phyloP scores from a whole-genome alignment of 2,888 invertebrate species.

The Drosophila neotestacea region DNA sequence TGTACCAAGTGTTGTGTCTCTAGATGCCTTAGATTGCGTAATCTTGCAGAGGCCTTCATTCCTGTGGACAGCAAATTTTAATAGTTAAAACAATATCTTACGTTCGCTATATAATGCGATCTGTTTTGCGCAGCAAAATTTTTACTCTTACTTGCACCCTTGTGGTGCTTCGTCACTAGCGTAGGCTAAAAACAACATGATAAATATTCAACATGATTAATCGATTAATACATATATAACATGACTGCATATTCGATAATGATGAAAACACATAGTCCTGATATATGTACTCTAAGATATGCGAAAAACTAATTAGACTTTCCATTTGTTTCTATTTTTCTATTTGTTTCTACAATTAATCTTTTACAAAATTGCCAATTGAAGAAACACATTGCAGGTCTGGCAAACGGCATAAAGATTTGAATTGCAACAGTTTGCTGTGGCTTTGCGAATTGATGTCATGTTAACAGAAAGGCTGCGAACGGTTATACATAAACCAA shows the following conservation, averaged over 20 bases:
- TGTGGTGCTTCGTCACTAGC: too few relatives aligned
- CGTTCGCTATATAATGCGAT: too few relatives aligned
- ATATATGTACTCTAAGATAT: background rate
- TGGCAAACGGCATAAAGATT: slow-evolving; percentile 37
- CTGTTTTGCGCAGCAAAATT: too few relatives aligned
- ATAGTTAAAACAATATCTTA: too few relatives aligned
- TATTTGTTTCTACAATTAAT: slow-evolving; percentile 19
- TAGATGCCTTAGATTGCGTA: too few relatives aligned
- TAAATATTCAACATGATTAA: background rate
- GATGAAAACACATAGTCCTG: slow-evolving; percentile 17
- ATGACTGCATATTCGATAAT: background rate
- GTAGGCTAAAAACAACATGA: too few relatives aligned
- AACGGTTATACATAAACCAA: slow-evolving; percentile 47
- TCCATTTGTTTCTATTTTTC: slow-evolving; percentile 22
- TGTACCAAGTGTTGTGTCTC: too few relatives aligned
- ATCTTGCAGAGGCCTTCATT: too few relatives aligned
- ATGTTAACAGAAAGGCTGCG: slow-evolving; percentile 28
- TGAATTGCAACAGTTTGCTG: slow-evolving; percentile 28
- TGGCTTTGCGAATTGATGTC: slow-evolving; percentile 30
- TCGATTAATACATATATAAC: too few relatives aligned
- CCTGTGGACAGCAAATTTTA: too few relatives aligned
- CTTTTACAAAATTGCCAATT: slow-evolving; percentile 50
- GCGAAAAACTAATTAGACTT: slow-evolving; percentile 12
- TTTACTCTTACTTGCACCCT: too few relatives aligned
- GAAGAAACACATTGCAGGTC: slow-evolving; percentile 54